A percentile compares a stretch with the other conserved stretches of the same genome.
These are phyloP conservation scores for Prenolepis imparis DNA, from an alignment of 2,888 invertebrate species.

Conservation along the genomic window DNA sequence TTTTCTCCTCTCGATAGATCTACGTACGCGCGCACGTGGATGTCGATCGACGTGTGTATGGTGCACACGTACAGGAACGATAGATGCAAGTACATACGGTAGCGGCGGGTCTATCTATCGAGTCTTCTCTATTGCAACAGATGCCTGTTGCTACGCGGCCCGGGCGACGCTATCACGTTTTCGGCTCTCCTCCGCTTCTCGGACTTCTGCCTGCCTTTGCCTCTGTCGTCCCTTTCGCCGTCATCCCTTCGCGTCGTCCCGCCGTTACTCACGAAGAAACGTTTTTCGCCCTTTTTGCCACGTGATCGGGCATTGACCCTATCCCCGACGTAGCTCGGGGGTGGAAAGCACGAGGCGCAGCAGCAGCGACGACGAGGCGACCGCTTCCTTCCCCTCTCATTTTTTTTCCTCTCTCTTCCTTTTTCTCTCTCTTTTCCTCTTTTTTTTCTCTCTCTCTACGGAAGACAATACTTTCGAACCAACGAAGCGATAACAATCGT, in stretches of 20 bases:
- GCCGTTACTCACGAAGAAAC: slow-evolving; percentile 65
- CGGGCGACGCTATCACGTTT: slow-evolving; percentile 76
- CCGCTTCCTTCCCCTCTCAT: slow-evolving; percentile 63
- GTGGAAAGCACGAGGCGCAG: slow-evolving; percentile 72
- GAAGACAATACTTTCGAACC: slow-evolving; percentile 58
- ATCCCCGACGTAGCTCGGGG: slow-evolving; percentile 69
- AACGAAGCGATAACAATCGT: slow-evolving; percentile 57
- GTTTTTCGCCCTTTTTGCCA: slow-evolving; percentile 76
- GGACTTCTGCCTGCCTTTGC: slow-evolving; percentile 59
- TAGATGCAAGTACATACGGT: slow-evolving; percentile 71
- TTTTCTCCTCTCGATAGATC: slow-evolving; percentile 32
- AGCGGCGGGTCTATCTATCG: slow-evolving; percentile 79
- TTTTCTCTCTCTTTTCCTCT: background rate
- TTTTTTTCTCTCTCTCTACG: slow-evolving; percentile 12
- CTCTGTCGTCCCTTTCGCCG: slow-evolving; percentile 9
- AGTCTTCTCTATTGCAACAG: slow-evolving; percentile 83
- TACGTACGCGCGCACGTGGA: slow-evolving; percentile 4
- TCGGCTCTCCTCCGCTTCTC: slow-evolving; percentile 64
- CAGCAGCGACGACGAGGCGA: slow-evolving; percentile 72
- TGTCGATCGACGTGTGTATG: background rate
- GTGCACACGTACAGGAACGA: slow-evolving; percentile 11
- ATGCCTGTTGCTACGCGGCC: slow-evolving; percentile 85
- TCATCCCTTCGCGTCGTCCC: background rate
- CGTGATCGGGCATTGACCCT: slow-evolving; percentile 77
- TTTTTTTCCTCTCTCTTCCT: slow-evolving; percentile 1